Percentiles rank a stretch among this genome's conserved stretches.
Conservation (phyloP, 2,888 invertebrate species). For the Eupithecia vulgata region DNA sequence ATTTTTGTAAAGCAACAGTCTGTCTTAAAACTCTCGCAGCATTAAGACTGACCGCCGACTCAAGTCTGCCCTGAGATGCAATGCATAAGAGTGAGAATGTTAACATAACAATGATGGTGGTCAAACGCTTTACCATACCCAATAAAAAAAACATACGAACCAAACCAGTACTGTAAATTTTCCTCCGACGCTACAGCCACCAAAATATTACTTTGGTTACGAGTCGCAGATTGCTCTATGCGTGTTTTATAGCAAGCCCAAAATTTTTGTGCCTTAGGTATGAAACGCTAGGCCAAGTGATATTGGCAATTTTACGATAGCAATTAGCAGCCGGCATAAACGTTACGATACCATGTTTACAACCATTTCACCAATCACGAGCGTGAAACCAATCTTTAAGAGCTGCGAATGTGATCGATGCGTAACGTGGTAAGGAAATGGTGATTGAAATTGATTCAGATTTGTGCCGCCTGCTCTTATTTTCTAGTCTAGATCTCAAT, state of each 20-base stretch:
- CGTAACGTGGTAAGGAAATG: slow-evolving; percentile 2
- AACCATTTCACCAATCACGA: slow-evolving; percentile 15
- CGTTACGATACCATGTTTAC: slow-evolving; percentile 18
- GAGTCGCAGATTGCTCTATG: not conserved
- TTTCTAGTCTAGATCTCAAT: not conserved
- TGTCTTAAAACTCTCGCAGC: too few species aligned
- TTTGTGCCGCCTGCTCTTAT: not conserved
- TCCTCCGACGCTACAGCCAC: not conserved
- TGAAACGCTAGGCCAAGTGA: not conserved
- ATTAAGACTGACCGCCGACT: too few species aligned
- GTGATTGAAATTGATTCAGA: slow-evolving; percentile 2
- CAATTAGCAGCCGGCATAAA: slow-evolving; percentile 21
- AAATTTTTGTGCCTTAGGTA: not conserved
- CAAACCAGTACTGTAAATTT: not conserved
- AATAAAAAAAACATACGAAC: not conserved
- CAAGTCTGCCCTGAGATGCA: too few species aligned
- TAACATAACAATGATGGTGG: not conserved
- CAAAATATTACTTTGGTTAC: not conserved
- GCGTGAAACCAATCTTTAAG: slow-evolving; percentile 10
- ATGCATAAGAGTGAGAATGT: not conserved
- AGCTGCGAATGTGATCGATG: not conserved
- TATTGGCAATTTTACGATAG: slow-evolving; percentile 23
- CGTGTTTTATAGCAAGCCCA: not conserved
- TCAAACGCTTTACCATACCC: too few species aligned
- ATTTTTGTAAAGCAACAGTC: too few species aligned